Percentiles rank a stretch among this genome's conserved stretches.
These are phyloP conservation scores for Caerostris extrusa DNA, from an alignment of 1,140 invertebrate species.

Conservation along the genomic window DNA sequence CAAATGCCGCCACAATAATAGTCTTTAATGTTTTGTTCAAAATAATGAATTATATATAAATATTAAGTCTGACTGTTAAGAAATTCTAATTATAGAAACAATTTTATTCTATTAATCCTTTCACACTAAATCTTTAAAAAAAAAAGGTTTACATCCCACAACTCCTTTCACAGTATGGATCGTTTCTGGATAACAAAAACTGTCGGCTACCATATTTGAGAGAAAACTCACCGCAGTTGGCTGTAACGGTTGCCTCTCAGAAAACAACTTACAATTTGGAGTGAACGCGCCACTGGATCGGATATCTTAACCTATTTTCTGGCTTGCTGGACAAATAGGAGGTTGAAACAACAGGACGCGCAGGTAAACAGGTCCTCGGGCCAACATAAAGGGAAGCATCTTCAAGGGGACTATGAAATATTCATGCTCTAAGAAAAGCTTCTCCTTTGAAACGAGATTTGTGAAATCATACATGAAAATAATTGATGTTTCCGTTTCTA, in stretches of 20 bases:
- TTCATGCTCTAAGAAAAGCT: not conserved
- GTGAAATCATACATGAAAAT: constrained; percentile 58
- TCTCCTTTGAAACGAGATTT: not conserved
- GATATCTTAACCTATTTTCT: constrained; percentile 56
- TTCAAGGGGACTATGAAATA: not conserved
- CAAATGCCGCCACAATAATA: too few species aligned
- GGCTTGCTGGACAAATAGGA: constrained; percentile 39
- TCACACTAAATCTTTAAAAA: not conserved
- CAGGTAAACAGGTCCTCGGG: constrained; percentile 22
- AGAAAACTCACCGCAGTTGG: not conserved
- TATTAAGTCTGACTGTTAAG: too few species aligned
- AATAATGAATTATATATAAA: too few species aligned
- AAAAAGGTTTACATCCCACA: not conserved
- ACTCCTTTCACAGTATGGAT: not conserved
- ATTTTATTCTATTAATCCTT: not conserved
- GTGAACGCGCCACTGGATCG: constrained; percentile 31
- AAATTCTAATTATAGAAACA: not conserved
- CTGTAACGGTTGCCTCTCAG: not conserved
- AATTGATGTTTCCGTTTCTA: constrained; percentile 39
- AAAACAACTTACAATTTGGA: constrained; percentile 3
- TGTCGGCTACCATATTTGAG: not conserved
- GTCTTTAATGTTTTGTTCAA: too few species aligned
- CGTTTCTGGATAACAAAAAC: not conserved
- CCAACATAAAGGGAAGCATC: constrained; percentile 9
- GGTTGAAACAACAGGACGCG: constrained; percentile 14